Evolutionary conservation across 2,888 invertebrate species (phyloP).

Genomic region (Bibio marci): DNA sequence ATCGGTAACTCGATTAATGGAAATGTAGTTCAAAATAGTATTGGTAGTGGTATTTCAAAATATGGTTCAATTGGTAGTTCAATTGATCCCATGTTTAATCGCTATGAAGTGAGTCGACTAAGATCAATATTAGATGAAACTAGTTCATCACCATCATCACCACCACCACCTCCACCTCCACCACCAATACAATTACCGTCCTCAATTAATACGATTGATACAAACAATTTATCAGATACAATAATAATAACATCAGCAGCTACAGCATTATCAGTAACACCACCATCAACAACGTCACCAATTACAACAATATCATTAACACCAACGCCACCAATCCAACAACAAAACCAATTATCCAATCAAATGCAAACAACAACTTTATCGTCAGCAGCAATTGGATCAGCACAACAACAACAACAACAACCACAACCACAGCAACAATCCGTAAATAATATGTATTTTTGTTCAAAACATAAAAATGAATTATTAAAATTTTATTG

Average conservation of each 20-base stretch:
- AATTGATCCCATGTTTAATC: no score
- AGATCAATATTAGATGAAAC: no score
- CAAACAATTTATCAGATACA: no score
- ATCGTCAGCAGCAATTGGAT: conserved; percentile 14
- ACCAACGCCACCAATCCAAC: conserved; percentile 2
- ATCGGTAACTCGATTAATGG: no score
- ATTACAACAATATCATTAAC: conserved; percentile 1
- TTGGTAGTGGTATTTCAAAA: conserved; percentile 7
- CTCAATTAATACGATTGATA: no score
- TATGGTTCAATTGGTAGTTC: conserved; percentile 9
- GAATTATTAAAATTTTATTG: conserved; percentile 89
- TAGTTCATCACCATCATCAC: no score
- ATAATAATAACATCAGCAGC: conserved; percentile 2
- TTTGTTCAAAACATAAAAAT: conserved; percentile 76
- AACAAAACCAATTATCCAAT: conserved; percentile 7
- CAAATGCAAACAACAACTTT: conserved; percentile 11
- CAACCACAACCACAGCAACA: conserved; percentile 25
- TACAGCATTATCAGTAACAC: not conserved
- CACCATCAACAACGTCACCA: conserved; percentile 5
- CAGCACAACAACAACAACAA: conserved; percentile 33
- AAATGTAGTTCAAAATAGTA: no score
- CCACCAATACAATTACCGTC: no score
- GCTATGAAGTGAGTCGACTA: no score
- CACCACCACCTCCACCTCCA: no score
- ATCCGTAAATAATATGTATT: conserved; percentile 37